These are phyloP conservation scores for Cyclura pinguis DNA, from an alignment of 2,797 vertebrate species.

Conservation along the genomic window DNA sequence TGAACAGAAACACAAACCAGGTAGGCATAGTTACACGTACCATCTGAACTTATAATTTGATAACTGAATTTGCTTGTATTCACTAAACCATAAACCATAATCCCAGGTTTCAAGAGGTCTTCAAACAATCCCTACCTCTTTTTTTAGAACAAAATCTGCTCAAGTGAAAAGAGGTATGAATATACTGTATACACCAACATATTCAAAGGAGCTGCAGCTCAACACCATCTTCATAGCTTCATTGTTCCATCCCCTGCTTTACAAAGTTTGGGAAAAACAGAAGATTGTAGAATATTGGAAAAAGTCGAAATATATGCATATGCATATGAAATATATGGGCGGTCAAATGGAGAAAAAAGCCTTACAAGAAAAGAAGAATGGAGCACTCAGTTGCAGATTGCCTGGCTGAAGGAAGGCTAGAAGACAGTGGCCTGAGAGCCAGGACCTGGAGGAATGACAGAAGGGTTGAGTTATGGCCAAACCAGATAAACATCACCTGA, in stretches of 20 bases:
- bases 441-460: not conserved
- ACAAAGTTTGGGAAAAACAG: not conserved
- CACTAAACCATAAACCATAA: too few species aligned
- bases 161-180: not conserved
- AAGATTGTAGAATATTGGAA: too few species aligned
- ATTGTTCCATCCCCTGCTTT: too few species aligned
- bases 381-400: not conserved
- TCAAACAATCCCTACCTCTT: too few species aligned
- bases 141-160: not conserved
- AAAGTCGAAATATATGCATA: not conserved
- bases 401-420: not conserved
- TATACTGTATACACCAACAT: not conserved
- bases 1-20: not conserved
- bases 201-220: too few species aligned
- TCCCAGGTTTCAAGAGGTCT: too few species aligned
- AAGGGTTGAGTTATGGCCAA: not conserved
- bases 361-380: not conserved
- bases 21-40: not conserved
- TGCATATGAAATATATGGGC: too few species aligned
- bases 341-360: too few species aligned
- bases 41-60: not conserved
- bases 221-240: too few species aligned
- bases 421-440: constrained; percentile 10
- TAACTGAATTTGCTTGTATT: too few species aligned
- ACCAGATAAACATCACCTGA: not conserved